Conservation (phyloP, 2,888 invertebrate species). For the Ganaspis brasiliensis region DNA sequence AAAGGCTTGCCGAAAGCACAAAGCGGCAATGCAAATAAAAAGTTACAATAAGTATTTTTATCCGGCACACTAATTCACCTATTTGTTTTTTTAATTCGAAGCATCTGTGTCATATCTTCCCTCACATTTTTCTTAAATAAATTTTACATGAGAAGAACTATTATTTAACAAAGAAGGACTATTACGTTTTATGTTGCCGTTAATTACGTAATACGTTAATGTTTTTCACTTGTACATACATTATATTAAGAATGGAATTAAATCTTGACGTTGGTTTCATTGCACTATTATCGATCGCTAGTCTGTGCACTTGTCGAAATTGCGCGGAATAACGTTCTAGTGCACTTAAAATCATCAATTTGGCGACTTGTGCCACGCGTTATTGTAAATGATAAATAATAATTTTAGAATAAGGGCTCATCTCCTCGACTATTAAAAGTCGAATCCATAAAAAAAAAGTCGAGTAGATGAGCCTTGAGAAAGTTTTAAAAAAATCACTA, state of each 20-base stretch:
- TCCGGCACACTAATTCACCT: slow-evolving; percentile 24
- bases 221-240: slow-evolving; percentile 57
- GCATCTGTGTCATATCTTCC: slow-evolving; percentile 38
- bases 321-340: slow-evolving; percentile 2
- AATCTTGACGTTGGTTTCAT: background rate
- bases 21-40: slow-evolving; percentile 60
- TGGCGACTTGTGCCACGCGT: slow-evolving; percentile 17
- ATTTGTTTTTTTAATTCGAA: slow-evolving; percentile 38
- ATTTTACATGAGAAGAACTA: slow-evolving; percentile 16
- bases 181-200: slow-evolving; percentile 52
- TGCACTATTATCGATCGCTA: slow-evolving; percentile 1
- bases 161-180: slow-evolving; percentile 53
- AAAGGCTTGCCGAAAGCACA: slow-evolving; percentile 56
- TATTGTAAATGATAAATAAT: slow-evolving; percentile 29
- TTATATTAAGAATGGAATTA: slow-evolving; percentile 31
- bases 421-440: slow-evolving; percentile 14
- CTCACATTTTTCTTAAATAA: slow-evolving; percentile 28
- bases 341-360: slow-evolving; percentile 6
- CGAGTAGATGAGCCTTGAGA: slow-evolving; percentile 9
- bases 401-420: slow-evolving; percentile 18
- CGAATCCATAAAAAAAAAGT: background rate
- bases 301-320: slow-evolving; percentile 11
- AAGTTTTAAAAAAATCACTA: slow-evolving; percentile 29
- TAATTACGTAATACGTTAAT: slow-evolving; percentile 53
- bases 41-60: slow-evolving; percentile 67